Base-by-base conservation (phyloP, 2,888 invertebrate genomes). In the Dione vanillae region DNA sequence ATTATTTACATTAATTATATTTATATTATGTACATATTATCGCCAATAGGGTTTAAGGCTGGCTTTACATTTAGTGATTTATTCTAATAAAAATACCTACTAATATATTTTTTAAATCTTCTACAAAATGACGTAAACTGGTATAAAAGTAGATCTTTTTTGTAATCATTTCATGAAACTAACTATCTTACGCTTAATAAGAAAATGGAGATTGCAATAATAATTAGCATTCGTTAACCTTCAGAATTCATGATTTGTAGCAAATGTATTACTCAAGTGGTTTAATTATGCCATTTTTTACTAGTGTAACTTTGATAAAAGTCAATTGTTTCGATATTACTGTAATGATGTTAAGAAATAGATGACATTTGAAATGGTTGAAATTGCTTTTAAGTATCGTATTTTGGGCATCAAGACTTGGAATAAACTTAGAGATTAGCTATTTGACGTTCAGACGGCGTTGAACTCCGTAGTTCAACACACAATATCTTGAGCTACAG, bases 211-310 rank as follows among this genome's bases (percentile, higher is more conserved):
- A 56, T 19, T 11, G 56, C 56, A 56, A 56, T 37, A 37, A 56
- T 56, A 56, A 56, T 56, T 56, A 56, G 6, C 56, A 56, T 56
- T 56, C 11, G 16, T 56, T 56, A 56, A 37, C 56, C 56, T 56
- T 56, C 37, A 37, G 37, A 27, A 16, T 56, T 37, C 35, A 54
- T n/a, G 56, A 56, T 56, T 56, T 54, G 54, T 54, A 56, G 37
- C 56, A 37, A 56, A 37, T 56, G 35, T 56, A 7, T 54, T 37
- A 37, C 54, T 56, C 35, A 56, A 56, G 11, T 37, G n/a, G 54
- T 54, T 16, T n/a, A 54, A 37, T 56, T 37, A 37, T 56, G 37
- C 37, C 56, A 56, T 56, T 40, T 56, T 56, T 56, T 56, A 37
- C 16, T 56, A 37, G 35, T 52, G 37, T 37, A 56, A 56, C 37